Evolutionary conservation across 2,113 vertebrate genomes (phyloP).

Genomic region (Platysternon megacephalum): DNA sequence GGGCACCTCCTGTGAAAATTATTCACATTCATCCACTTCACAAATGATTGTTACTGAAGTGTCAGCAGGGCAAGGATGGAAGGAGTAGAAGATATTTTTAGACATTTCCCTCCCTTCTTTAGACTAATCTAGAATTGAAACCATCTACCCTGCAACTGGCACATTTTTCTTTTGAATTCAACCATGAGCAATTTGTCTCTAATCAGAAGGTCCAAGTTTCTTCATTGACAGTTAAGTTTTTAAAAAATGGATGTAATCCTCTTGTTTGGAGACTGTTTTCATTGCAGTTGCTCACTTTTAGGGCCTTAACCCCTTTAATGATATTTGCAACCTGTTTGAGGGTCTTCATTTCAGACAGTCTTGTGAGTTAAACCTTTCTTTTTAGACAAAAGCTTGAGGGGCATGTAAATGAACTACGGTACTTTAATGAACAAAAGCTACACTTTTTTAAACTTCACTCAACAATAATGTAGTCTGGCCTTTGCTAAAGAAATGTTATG

Average conservation of each 20-base stretch:
- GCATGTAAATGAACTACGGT: neutral
- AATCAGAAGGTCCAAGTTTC: neutral
- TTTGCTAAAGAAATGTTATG: neutral
- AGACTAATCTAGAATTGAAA: neutral
- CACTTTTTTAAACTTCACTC: neutral
- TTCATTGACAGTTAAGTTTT: neutral
- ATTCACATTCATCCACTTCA: neutral
- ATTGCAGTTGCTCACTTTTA: neutral
- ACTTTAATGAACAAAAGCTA: neutral
- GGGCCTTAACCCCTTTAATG: neutral
- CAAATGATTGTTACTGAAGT: slow-evolving; percentile 2
- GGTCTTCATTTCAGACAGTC: neutral
- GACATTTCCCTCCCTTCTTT: neutral
- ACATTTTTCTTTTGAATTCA: neutral
- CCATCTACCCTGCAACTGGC: neutral
- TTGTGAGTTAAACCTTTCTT: neutral
- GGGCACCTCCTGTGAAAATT: neutral
- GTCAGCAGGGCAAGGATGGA: neutral
- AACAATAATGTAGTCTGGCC: neutral
- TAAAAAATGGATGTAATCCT: neutral
- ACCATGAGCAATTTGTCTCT: neutral
- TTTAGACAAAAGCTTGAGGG: neutral
- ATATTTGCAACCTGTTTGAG: neutral
- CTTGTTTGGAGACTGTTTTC: neutral
- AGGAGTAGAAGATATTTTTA: neutral